Evolutionary conservation across 1,140 invertebrate species (phyloP).

Genomic region (Lysiphlebus fabarum): DNA sequence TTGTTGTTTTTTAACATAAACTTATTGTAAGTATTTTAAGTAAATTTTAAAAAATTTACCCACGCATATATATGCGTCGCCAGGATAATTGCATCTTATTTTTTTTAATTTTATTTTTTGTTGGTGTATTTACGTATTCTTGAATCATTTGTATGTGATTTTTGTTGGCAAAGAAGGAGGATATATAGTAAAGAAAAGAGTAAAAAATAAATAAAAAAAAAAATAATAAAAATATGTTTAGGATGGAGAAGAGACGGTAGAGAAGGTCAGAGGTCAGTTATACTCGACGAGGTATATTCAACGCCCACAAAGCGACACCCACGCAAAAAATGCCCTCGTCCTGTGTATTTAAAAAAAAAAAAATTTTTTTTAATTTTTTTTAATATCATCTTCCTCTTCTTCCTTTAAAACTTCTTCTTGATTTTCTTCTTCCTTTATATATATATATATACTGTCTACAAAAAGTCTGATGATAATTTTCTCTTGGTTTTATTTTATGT

Average conservation of each 20-base stretch:
- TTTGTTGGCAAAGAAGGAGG: slow-evolving; percentile 25
- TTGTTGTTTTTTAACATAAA: too few relatives aligned
- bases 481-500: too few relatives aligned
- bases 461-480: too few relatives aligned
- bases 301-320: slow-evolving; percentile 51
- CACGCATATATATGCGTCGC: too few relatives aligned
- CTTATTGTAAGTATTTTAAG: too few relatives aligned
- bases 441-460: slow-evolving; percentile 19
- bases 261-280: slow-evolving; percentile 42
- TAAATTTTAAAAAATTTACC: too few relatives aligned
- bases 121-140: too few relatives aligned
- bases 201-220: too few relatives aligned
- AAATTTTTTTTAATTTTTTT: slow-evolving; percentile 1
- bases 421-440: slow-evolving; percentile 29
- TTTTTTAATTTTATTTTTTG: too few relatives aligned
- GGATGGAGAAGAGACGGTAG: slow-evolving; percentile 32
- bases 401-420: slow-evolving; percentile 21
- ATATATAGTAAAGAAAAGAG: slow-evolving; percentile 10
- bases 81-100: too few relatives aligned
- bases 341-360: not conserved
- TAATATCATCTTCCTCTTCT: slow-evolving; percentile 31
- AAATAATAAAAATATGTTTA: slow-evolving; percentile 30
- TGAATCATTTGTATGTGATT: too few relatives aligned
- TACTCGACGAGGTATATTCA: slow-evolving; percentile 47
- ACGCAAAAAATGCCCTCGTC: slow-evolving; percentile 36